A percentile compares a stretch with the other conserved stretches of the same genome.
phyloP scores from a whole-genome alignment of 2,888 invertebrate species.

The Globia sparganii region DNA sequence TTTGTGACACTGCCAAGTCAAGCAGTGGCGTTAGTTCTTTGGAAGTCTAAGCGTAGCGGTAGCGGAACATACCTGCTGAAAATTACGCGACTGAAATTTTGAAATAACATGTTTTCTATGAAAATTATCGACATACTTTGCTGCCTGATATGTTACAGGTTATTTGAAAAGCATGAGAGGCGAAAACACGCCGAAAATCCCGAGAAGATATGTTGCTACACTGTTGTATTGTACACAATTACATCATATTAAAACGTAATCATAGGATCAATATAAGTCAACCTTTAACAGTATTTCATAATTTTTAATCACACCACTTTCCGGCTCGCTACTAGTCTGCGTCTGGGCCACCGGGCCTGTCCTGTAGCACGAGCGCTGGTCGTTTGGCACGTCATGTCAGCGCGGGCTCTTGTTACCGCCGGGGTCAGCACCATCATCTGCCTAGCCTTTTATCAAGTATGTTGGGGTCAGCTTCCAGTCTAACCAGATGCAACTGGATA shows the following conservation, averaged over 20 bases:
- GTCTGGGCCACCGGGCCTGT: too few species aligned
- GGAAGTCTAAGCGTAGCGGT: not conserved
- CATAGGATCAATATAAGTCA: not conserved
- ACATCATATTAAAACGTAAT: not conserved
- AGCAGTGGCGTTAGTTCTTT: not conserved
- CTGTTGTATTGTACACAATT: not conserved
- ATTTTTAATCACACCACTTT: too few species aligned
- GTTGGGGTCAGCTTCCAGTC: too few species aligned
- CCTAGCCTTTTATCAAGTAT: too few species aligned
- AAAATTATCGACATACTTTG: not conserved
- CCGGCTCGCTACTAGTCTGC: too few species aligned
- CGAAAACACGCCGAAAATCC: not conserved
- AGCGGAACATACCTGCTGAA: not conserved
- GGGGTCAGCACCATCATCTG: too few species aligned
- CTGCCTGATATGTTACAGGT: not conserved
- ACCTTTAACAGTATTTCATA: not conserved
- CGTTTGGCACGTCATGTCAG: too few species aligned
- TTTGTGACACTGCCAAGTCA: not conserved
- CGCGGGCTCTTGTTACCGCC: too few species aligned
- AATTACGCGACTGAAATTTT: not conserved
- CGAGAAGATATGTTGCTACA: not conserved
- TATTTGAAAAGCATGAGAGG: not conserved
- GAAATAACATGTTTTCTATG: not conserved
- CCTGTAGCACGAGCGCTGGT: too few species aligned
- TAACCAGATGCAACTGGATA: too few species aligned